Base-by-base conservation (phyloP, 2,797 vertebrate species). In the Coilia nasus region DNA sequence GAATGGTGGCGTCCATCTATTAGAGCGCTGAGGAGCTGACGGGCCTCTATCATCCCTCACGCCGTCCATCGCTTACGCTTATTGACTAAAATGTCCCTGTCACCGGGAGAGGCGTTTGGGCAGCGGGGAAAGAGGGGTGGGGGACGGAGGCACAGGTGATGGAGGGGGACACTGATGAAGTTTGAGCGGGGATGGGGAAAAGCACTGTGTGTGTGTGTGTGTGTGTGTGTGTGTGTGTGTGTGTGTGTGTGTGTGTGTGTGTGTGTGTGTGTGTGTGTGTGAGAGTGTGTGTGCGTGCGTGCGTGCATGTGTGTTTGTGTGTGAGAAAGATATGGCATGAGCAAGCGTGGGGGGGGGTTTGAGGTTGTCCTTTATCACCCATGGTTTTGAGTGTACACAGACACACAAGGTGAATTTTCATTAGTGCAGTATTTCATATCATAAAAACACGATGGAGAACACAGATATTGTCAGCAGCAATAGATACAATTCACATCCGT, bases 1-100 rank as follows among this genome's bases (percentile, higher is more conserved):
- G 62, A 82, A 88, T 90, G 87, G 64, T 85, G 84, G 62, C 50
- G 54, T 80, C 87, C 81, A 85, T 85, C 84, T 83, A 82, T 87
- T 78, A 83, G 46, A 28, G 31, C 54, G 62, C 15, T 31, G 50
- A 57, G 56, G 60, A 82, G 80, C 59, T 86, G 86, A 85, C 85
- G 84, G 86, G 85, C 78, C 41, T 31, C 44, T 85, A 84, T 87
- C 41, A 23, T 46, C 86, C 31, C 35, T 56, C 62, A 83, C 78
- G 54, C 81, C 50, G 85, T 87, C 56, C 64, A 83, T 88, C 60
- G 46, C 81, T 62, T 23, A 25, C 46, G 15, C 82, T 83, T 80
- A 75, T 81, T 86, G 62, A 88, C 81, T 80, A 19, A 85, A 44
- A 75, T 28, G 81, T 54, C 60, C 67, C 35, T 25, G 81, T 86